Evolutionary conservation across 2,113 vertebrate species (phyloP).

Genomic region (Dipodomys spectabilis): DNA sequence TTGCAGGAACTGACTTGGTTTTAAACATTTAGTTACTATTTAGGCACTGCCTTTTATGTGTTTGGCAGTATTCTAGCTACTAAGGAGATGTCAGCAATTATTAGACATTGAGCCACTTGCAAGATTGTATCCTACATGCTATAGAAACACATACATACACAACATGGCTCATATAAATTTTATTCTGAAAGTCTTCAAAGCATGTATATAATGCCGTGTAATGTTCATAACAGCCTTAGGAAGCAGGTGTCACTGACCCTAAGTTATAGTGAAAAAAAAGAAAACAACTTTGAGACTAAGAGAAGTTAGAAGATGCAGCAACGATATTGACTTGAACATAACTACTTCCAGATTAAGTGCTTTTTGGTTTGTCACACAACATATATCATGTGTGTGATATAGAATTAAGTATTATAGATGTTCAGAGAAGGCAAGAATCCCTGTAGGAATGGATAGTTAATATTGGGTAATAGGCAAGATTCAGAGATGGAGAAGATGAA

Average conservation of each 20-base stretch:
- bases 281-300: not conserved
- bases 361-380: not conserved
- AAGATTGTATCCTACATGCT: not conserved
- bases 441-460: not conserved
- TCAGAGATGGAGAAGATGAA: not conserved
- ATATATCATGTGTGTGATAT: not conserved
- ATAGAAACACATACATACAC: not conserved
- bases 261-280: not conserved
- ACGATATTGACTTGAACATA: not conserved
- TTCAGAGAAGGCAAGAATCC: not conserved
- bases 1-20: conserved; percentile 10
- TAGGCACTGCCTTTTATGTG: not conserved
- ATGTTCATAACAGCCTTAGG: not conserved
- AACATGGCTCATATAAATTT: not conserved
- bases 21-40: conserved; percentile 15
- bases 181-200: conserved; percentile 13
- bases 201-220: not conserved
- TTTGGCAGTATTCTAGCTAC: not conserved
- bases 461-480: not conserved
- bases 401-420: not conserved
- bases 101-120: not conserved
- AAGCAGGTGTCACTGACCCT: not conserved
- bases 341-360: not conserved
- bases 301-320: not conserved
- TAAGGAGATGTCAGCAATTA: not conserved